Base-by-base conservation (phyloP, 2,888 invertebrate species). In the Strigamia maritima region DNA sequence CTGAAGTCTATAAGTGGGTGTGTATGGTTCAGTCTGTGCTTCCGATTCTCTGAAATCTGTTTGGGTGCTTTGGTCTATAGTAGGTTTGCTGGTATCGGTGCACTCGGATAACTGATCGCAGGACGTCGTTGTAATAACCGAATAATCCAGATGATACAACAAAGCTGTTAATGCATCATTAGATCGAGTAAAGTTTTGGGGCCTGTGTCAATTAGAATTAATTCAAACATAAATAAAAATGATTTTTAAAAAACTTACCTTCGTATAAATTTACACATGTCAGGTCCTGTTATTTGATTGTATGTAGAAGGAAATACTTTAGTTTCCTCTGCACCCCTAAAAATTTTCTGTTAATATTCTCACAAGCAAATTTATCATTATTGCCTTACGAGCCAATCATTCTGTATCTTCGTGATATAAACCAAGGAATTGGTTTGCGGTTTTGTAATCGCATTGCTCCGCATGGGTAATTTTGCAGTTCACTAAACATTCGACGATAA, bases 21-120 rank as follows among this genome's bases (percentile, higher is more conserved):
- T 90, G 90, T 93, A 94, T 0, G 94, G 93, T 16, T 87, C 87
- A 0, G 94, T 94, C 86, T 94, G 94, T 0, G 91, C 90, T 81
- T 92, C 92, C 0, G 91, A 91, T 83, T 93, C 94, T 80, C 93
- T 89, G 84, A 89, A 93, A 79, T 90, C 85, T 0, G 93, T 93
- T 86, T 93, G 93, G 0, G 90, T 89, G 65, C 87, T 89, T 76
- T 87, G 87, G 80, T 86, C 89, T 80, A 84, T 85, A 31, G 83
- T 83, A 2, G 40, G 14, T 40, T 40, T 10, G 10, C 14, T 16
- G 16, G 40, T 14, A 16, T 40, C 16, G 16, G 2, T 40, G 16
- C 10, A 14, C 2, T 10, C 40, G 1, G 40, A 7, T 40, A 40
- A 40, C 16, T 40, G 14, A 3, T 12, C 40, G 16, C 14, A 14